phyloP scores from a whole-genome alignment of 2,888 invertebrate species.

The Pristionchus exspectatus region DNA sequence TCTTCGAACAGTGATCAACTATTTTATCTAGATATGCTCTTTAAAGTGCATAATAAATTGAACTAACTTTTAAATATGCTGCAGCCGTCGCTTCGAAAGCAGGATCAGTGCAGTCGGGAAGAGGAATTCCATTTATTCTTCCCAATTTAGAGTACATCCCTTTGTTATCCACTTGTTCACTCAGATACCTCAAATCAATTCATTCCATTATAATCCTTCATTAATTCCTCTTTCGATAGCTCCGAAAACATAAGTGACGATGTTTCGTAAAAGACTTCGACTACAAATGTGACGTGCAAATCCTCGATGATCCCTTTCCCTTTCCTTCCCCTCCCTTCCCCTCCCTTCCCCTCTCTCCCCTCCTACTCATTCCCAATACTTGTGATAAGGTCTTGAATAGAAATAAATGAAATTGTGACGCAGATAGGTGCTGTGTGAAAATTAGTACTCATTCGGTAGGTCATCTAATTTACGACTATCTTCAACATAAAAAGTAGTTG shows the following conservation, averaged over 20 bases:
- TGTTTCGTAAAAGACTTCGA: not conserved
- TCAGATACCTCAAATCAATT: conserved; percentile 72
- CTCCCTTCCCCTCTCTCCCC: not conserved
- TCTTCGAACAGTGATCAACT: not conserved
- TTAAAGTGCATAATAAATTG: no score
- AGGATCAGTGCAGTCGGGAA: conserved; percentile 66
- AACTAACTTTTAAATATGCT: conserved; percentile 70
- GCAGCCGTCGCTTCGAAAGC: conserved; percentile 71
- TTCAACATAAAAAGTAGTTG: no score
- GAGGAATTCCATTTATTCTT: conserved; percentile 56
- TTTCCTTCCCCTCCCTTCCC: not conserved
- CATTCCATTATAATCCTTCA: not conserved
- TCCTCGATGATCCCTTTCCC: not conserved
- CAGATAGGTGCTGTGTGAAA: not conserved
- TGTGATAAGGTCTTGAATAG: not conserved
- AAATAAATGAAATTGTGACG: conserved; percentile 12
- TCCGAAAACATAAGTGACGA: not conserved
- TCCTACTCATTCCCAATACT: not conserved
- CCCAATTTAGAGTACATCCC: conserved; percentile 71
- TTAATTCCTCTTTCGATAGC: not conserved
- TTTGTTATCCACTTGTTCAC: conserved; percentile 69
- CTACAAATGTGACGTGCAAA: conserved; percentile 13
- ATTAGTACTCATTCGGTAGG: no score
- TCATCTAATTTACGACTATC: not conserved
- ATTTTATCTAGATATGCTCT: not conserved